Conservation (phyloP, 2,888 invertebrate species). For the Ditula angustiorana region DNA sequence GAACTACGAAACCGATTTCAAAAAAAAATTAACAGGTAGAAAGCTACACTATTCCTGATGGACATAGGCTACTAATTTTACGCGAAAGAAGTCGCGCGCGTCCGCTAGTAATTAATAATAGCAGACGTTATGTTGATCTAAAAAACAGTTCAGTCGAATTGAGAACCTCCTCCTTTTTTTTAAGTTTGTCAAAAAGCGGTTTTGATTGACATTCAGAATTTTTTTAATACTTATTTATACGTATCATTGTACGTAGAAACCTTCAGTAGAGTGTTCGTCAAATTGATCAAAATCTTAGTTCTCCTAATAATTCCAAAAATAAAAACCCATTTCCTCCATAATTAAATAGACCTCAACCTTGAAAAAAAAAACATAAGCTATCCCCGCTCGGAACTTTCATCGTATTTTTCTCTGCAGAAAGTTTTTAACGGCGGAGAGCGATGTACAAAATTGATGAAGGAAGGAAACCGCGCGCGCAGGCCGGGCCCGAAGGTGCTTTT, state of each 20-base stretch:
- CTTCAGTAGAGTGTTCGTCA: no score
- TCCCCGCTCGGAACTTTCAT: slow-evolving; percentile 25
- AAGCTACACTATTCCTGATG: no score
- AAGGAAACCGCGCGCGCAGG: slow-evolving; percentile 76
- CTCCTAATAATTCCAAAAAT: slow-evolving; percentile 9
- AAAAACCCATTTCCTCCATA: slow-evolving; percentile 30
- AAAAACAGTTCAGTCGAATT: no score
- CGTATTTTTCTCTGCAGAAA: slow-evolving; percentile 48
- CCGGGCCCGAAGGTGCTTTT: slow-evolving; percentile 83
- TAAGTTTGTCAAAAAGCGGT: no score
- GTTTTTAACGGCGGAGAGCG: slow-evolving; percentile 68
- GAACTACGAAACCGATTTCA: no score
- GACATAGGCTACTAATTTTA: no score
- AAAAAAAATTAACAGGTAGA: no score
- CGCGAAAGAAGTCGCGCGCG: no score
- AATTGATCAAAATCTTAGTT: background rate
- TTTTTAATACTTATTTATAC: background rate
- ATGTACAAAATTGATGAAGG: slow-evolving; percentile 83
- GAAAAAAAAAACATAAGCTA: slow-evolving; percentile 36
- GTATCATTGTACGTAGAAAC: background rate
- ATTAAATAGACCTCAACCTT: slow-evolving; percentile 38
- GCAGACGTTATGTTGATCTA: no score
- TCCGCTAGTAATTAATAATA: no score
- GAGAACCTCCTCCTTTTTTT: no score
- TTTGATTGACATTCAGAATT: no score